Evolutionary conservation across 2,888 invertebrate species (phyloP).

Genomic region (Sesia bembeciformis): DNA sequence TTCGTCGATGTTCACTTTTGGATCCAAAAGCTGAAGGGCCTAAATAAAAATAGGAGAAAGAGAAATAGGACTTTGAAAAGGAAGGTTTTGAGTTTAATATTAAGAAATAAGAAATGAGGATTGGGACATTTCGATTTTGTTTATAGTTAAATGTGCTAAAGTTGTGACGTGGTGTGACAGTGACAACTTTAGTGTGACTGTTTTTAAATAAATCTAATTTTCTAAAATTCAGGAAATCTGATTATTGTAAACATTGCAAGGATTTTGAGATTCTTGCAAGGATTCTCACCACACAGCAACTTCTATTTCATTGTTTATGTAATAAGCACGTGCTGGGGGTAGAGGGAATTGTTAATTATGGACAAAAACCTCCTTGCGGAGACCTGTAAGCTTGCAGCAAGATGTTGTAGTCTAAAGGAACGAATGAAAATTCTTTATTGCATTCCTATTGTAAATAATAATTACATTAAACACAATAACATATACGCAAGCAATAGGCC

Average conservation of each 20-base stretch:
- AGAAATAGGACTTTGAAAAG: no score
- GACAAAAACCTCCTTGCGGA: no score
- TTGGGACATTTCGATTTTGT: neutral
- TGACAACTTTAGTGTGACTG: neutral
- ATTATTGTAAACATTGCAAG: neutral
- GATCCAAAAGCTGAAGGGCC: no score
- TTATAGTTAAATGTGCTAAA: neutral
- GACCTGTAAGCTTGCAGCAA: no score
- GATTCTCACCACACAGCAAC: neutral
- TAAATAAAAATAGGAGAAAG: no score
- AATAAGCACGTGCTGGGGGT: neutral
- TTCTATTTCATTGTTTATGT: neutral
- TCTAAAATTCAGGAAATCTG: neutral
- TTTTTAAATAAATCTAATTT: neutral
- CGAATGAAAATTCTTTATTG: no score
- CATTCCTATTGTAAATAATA: no score
- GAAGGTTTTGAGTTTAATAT: no score
- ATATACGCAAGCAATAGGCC: no score
- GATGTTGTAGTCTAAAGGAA: no score
- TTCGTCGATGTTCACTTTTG: conserved; percentile 20
- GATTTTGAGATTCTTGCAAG: neutral
- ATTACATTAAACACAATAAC: no score
- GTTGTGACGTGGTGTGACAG: neutral
- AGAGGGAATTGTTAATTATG: neutral
- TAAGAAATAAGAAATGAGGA: no score